Evolutionary conservation across 2,888 invertebrate species (phyloP), one percentile per base, ranked within the genome.

Genomic region (Drosophila aldrichi): DNA sequence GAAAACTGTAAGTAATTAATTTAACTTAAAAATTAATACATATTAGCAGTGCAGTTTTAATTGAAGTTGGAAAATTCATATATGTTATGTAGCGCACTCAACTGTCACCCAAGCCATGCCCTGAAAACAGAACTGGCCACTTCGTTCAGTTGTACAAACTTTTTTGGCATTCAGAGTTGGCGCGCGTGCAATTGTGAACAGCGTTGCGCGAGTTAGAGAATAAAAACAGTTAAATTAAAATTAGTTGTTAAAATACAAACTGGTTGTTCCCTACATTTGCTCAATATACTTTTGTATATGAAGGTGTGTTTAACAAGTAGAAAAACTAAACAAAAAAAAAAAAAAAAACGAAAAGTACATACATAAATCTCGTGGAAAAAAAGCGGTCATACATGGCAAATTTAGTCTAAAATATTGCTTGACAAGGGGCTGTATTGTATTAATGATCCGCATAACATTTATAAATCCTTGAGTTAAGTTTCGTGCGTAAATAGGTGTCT

Each of bases 111-210:
- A 61, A 44, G 71, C 69, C 57, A 12, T 18, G 32, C 1, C 8
- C 22, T 18, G 20, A 63, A 73, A 73, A 61, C 56, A 76, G 68
- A 74, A 69, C 81, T 83, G 75, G 61, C 55, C 75, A 65, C 72
- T 67, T 70, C 60, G 67, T 73, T 62, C 62, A 56, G 65, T 64
- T 66, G 63, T 70, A 74, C 64, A 60, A 79, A 70, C 49, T 77
- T 61, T 60, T 88, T 79, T 77, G 80, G 80, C 88, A 84, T 84
- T 84, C 84, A 88, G 86, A 80, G 78, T 80, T 82, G 70, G 77
- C 81, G 86, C 84, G 84, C 84, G 81, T 82, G 81, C 83, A 84
- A 75, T 72, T 82, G 88, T 71, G 69, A 77, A 69, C 77, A 59
- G 63, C 67, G 68, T 68, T 77, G 81, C 71, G 74, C 73, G 73